These are phyloP conservation scores for Eurosta solidaginis DNA, from an alignment of 1,140 invertebrate genomes.

Conservation along the genomic window DNA sequence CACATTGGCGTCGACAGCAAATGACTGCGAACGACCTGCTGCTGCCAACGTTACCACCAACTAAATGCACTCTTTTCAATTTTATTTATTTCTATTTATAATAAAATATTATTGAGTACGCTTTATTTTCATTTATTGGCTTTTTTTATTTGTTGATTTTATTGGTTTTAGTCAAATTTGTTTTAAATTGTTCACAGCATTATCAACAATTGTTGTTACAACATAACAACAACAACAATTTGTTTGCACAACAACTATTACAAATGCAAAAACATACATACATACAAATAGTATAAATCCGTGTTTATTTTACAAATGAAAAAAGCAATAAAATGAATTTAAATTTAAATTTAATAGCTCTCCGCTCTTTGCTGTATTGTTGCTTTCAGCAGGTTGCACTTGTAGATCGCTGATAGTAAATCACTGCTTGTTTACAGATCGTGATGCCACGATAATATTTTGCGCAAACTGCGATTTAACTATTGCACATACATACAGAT, in stretches of 20 bases:
- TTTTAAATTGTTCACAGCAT: conserved; percentile 25
- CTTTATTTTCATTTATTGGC: background rate
- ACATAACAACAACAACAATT: conserved; percentile 14
- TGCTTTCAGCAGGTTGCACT: conserved; percentile 22
- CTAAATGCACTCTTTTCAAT: background rate
- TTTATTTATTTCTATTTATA: background rate
- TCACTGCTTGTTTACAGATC: conserved; percentile 12
- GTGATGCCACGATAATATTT: conserved; percentile 16
- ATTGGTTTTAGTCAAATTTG: conserved; percentile 13
- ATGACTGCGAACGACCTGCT: conserved; percentile 1
- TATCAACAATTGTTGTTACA: conserved; percentile 4
- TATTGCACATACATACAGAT: too few species aligned
- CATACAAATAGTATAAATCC: too few species aligned
- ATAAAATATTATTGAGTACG: background rate
- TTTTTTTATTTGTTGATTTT: background rate
- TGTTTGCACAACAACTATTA: background rate
- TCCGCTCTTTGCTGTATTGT: too few species aligned
- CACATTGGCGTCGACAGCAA: background rate
- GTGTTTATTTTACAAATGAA: background rate
- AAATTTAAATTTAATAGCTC: too few species aligned
- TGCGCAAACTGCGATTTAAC: background rate
- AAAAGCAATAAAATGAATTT: background rate
- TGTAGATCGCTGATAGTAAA: conserved; percentile 5
- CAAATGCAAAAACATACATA: background rate
- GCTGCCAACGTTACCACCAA: background rate